A percentile compares a stretch with the other conserved stretches of the same genome.
These are phyloP conservation scores for Drosophila funebris DNA, from an alignment of 1,140 invertebrate genomes.

Conservation along the genomic window DNA sequence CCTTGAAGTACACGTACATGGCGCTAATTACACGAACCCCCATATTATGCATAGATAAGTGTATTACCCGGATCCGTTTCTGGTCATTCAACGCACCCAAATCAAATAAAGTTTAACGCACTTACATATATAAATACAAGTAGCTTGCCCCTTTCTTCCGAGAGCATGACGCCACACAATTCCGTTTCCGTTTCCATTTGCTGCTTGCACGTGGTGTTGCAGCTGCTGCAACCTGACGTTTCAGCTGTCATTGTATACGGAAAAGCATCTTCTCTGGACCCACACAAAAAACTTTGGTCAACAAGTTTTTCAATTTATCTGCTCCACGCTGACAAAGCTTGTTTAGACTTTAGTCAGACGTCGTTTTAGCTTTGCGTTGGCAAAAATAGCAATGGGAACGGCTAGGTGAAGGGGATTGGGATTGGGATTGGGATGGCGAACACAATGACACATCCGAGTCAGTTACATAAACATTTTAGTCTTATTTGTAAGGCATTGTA, in stretches of 20 bases:
- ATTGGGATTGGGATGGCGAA: not conserved
- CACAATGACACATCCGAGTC: slow-evolving; percentile 33
- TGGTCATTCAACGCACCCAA: slow-evolving; percentile 18
- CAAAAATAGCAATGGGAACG: not conserved
- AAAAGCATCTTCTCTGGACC: slow-evolving; percentile 15
- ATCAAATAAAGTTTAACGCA: slow-evolving; percentile 37
- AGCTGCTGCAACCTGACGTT: not conserved
- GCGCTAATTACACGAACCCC: slow-evolving; percentile 55
- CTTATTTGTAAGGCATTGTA: not conserved
- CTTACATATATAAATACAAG: not conserved
- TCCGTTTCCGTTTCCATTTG: not conserved
- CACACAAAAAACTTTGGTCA: slow-evolving; percentile 63
- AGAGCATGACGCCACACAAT: slow-evolving; percentile 15
- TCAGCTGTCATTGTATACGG: not conserved
- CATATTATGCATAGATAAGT: not conserved
- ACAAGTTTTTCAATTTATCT: slow-evolving; percentile 76
- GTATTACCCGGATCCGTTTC: not conserved
- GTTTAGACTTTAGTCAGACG: slow-evolving; percentile 21
- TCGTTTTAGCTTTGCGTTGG: not conserved
- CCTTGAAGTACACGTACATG: slow-evolving; percentile 24
- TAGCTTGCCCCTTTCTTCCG: not conserved
- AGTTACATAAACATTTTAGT: slow-evolving; percentile 20
- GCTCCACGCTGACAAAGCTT: slow-evolving; percentile 35
- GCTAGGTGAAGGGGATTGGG: not conserved
- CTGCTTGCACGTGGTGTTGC: slow-evolving; percentile 23